Conservation (phyloP, 2,797 vertebrate species). For the Girardinus metallicus region DNA sequence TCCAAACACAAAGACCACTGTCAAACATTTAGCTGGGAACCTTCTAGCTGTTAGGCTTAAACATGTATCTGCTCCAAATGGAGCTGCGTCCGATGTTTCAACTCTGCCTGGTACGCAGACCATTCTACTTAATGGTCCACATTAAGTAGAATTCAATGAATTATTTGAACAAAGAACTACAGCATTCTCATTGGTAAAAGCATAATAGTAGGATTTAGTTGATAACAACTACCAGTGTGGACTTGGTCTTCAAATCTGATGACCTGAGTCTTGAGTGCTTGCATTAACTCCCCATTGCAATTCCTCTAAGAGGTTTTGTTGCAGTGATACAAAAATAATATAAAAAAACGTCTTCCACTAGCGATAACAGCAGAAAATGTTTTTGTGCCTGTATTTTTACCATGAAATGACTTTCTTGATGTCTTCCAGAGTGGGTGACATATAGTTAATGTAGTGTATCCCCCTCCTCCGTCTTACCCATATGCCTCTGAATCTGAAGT, state of each 20-base stretch:
- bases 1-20: background rate
- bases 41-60: background rate
- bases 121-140: too few species aligned
- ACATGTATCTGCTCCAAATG: background rate
- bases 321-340: slow-evolving; percentile 37
- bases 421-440: slow-evolving; percentile 69
- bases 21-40: slow-evolving; percentile 3
- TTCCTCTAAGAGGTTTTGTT: slow-evolving; percentile 36
- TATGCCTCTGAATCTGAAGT: slow-evolving; percentile 71
- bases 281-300: slow-evolving; percentile 18
- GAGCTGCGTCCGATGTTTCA: background rate
- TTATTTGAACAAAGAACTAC: background rate
- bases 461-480: slow-evolving; percentile 62
- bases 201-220: background rate
- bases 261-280: slow-evolving; percentile 31
- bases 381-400: slow-evolving; percentile 51
- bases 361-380: slow-evolving; percentile 35
- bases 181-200: background rate
- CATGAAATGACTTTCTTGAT: slow-evolving; percentile 67
- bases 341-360: slow-evolving; percentile 53
- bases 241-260: slow-evolving; percentile 16
- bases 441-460: slow-evolving; percentile 74
- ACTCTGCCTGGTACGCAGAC: too few species aligned
- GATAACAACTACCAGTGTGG: slow-evolving; percentile 10
- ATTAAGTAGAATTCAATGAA: background rate